Evolutionary conservation across 2,113 vertebrate genomes (phyloP).

Genomic region (Neopipo cinnamomea): DNA sequence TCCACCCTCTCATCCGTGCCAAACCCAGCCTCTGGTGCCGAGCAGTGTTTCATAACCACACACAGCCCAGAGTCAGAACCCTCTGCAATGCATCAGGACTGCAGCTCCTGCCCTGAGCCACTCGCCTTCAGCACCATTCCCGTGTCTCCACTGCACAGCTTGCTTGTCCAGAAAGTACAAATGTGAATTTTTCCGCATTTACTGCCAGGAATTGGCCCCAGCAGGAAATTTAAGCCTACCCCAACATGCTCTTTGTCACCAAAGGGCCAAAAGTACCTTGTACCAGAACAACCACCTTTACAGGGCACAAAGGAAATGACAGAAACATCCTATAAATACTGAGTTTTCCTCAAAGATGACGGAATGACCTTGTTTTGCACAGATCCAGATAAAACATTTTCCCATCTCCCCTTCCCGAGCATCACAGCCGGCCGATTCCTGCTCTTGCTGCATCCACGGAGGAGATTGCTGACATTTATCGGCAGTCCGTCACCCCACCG

Average conservation of each 20-base stretch:
- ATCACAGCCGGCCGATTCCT: rapidly evolving
- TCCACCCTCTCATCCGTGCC: neutral
- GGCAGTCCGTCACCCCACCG: neutral
- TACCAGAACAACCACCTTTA: neutral
- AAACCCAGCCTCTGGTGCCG: neutral
- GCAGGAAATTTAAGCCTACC: neutral
- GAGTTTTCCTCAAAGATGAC: neutral
- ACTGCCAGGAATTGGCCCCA: neutral
- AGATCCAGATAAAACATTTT: neutral
- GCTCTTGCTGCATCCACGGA: neutral
- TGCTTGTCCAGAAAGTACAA: neutral
- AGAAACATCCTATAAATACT: neutral
- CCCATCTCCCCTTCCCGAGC: neutral
- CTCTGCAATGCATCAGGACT: neutral
- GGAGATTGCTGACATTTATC: neutral
- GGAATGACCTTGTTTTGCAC: neutral
- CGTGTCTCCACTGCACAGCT: neutral
- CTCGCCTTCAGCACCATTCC: neutral
- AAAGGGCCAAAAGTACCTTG: neutral
- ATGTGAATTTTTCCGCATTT: neutral
- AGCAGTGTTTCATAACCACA: neutral
- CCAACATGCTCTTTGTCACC: neutral
- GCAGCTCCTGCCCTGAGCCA: neutral
- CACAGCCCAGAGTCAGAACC: neutral
- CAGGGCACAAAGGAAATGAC: neutral